These are phyloP conservation scores for Mesorhabditis spiculigera DNA, from an alignment of 2,888 invertebrate species.

Conservation along the genomic window DNA sequence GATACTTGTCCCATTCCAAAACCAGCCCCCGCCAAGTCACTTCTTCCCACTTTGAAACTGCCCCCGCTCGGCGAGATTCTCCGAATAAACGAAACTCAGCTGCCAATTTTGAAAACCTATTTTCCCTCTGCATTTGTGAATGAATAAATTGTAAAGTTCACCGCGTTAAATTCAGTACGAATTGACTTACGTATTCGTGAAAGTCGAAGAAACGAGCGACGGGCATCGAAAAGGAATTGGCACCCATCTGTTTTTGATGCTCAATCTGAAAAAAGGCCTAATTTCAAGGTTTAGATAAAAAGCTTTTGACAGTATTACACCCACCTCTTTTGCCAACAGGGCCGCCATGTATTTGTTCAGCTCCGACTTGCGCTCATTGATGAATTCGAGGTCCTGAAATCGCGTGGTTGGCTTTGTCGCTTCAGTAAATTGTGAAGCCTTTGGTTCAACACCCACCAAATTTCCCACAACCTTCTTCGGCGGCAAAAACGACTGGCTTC, in stretches of 20 bases:
- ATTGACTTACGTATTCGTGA: slow-evolving; percentile 70
- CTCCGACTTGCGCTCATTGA: slow-evolving; percentile 77
- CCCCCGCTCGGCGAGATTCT: not conserved
- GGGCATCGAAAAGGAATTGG: slow-evolving; percentile 30
- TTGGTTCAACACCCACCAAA: slow-evolving; percentile 61
- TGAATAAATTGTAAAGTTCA: not conserved
- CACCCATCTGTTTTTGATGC: slow-evolving; percentile 33
- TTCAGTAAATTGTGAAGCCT: not conserved
- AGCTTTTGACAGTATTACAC: not conserved
- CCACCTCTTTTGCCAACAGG: slow-evolving; percentile 61
- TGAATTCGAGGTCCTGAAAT: slow-evolving; percentile 72
- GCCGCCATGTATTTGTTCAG: slow-evolving; percentile 77
- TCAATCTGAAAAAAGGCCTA: slow-evolving; percentile 16
- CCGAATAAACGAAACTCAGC: not conserved
- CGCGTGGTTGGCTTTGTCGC: not conserved
- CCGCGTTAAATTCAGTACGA: not conserved
- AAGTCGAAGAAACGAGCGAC: slow-evolving; percentile 82
- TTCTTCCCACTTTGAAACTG: not conserved
- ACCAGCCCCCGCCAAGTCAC: not conserved
- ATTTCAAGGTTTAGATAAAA: not conserved
- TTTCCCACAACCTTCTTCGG: slow-evolving; percentile 89
- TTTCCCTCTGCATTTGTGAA: slow-evolving; percentile 4
- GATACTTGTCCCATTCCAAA: not conserved
- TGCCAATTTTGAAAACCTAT: not conserved
- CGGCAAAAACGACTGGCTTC: slow-evolving; percentile 79